Conservation (phyloP, 1,140 invertebrate species). For the Riptortus pedestris region DNA sequence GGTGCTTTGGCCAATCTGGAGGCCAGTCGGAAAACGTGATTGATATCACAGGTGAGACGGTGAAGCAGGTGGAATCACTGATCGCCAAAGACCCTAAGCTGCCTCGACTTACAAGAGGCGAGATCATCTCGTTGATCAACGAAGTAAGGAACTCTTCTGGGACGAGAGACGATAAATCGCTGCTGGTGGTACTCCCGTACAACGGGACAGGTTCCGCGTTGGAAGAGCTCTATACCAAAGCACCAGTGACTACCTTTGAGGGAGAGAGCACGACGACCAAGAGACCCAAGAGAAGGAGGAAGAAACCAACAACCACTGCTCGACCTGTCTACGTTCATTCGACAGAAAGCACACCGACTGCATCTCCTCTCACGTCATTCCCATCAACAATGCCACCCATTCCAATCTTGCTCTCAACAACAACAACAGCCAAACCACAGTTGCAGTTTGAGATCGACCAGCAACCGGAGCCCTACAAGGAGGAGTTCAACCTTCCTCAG, state of each 20-base stretch:
- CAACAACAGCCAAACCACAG: neutral
- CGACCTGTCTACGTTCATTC: slow-evolving; percentile 30
- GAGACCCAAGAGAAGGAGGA: slow-evolving; percentile 21
- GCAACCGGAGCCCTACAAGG: neutral
- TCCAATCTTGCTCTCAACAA: neutral
- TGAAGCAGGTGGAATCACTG: slow-evolving; percentile 48
- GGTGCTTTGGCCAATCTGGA: no score
- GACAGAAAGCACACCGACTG: slow-evolving; percentile 17
- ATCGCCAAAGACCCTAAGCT: slow-evolving; percentile 43
- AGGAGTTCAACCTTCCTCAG: slow-evolving; percentile 2
- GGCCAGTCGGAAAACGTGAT: neutral
- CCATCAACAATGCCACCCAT: neutral
- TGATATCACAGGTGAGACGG: slow-evolving; percentile 35
- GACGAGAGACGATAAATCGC: neutral
- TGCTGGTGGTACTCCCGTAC: slow-evolving; percentile 47
- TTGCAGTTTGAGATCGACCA: neutral
- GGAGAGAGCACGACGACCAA: slow-evolving; percentile 12
- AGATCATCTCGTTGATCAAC: slow-evolving; percentile 48
- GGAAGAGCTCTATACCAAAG: slow-evolving; percentile 44
- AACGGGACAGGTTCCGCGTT: slow-evolving; percentile 38
- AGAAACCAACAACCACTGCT: slow-evolving; percentile 6
- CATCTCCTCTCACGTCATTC: slow-evolving; percentile 1
- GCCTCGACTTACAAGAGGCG: slow-evolving; percentile 44
- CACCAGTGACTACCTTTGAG: slow-evolving; percentile 43
- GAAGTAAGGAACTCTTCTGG: slow-evolving; percentile 12